Conservation (phyloP, 2,113 vertebrate species). For the Myotis brandtii region DNA sequence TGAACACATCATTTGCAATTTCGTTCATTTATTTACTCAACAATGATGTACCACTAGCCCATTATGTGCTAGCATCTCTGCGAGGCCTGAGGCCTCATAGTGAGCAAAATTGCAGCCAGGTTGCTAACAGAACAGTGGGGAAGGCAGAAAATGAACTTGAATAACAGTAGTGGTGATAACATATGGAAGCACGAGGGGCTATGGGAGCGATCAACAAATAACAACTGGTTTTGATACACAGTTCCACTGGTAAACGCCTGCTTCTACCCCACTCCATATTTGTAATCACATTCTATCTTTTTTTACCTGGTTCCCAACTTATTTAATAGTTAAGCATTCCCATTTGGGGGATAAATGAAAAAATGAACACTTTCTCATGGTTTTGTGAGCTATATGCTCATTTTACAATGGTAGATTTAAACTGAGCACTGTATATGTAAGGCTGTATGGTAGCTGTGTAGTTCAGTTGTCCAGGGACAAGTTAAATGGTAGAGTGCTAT, state of each 20-base stretch:
- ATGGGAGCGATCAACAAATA: background rate
- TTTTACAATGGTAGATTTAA: background rate
- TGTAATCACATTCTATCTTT: background rate
- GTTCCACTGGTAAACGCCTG: background rate
- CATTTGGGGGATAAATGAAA: background rate
- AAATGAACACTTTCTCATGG: background rate
- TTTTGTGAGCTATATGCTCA: background rate
- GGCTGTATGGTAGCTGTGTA: background rate
- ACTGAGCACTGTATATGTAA: background rate
- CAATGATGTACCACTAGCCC: background rate
- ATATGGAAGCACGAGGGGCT: too few species aligned
- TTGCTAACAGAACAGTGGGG: background rate
- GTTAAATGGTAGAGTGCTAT: background rate
- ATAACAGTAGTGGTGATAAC: background rate
- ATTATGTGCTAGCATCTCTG: background rate
- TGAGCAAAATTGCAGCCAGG: background rate
- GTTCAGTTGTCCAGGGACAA: background rate
- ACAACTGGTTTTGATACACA: background rate
- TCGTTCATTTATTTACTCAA: conserved; percentile 27
- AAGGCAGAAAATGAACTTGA: background rate
- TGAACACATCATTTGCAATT: background rate
- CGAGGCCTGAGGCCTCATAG: background rate
- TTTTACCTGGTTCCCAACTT: background rate
- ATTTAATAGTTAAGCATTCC: background rate
- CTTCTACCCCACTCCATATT: background rate